Base-by-base conservation (phyloP, 2,888 invertebrate genomes). In the Orthonychiurus folsomi region DNA sequence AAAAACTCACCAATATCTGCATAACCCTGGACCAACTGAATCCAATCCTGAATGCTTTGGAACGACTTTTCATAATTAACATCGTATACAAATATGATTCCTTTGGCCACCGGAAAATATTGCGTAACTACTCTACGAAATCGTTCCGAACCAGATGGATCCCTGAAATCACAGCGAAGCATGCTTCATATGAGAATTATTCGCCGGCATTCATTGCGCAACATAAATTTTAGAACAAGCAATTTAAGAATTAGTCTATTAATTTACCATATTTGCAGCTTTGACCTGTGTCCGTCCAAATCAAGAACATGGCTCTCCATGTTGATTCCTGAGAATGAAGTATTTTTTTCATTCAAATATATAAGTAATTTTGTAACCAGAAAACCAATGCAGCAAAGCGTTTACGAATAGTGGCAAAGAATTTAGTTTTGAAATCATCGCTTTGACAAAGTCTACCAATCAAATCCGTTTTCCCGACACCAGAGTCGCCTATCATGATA, bases 211-310 rank as follows among this genome's bases (percentile, higher is more conserved):
- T 21, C 2, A 21, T 9, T 37, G 15, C 15, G 37, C 37, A 37
- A 37, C 37, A 37, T 37, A 37, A 37, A 37, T 37, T 37, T 37
- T 37, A 9, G 9, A 37, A n/a, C n/a, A n/a, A n/a, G n/a, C n/a
- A n/a, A n/a, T n/a, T n/a, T n/a, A n/a, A n/a, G n/a, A n/a, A n/a
- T n/a, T n/a, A n/a, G n/a, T n/a, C n/a, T n/a, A n/a, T n/a, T n/a
- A n/a, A n/a, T n/a, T 64, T 53, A 65, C 65, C 65, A 65, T 26
- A 65, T 52, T 25, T 65, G 65, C 3, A 65, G 50, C 26, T 60
- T 65, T 9, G 47, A 37, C 52, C 48, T 56, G 23, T 57, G 58
- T n/a, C 60, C 60, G 54, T 65, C 56, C n/a, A 62, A 54, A 21
- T 60, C 54, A 5, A 65, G 21, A 18, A n/a, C 21, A 50, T 60